These are phyloP conservation scores for Heterodera schachtii DNA, from an alignment of 1,140 invertebrate genomes.

Conservation along the genomic window DNA sequence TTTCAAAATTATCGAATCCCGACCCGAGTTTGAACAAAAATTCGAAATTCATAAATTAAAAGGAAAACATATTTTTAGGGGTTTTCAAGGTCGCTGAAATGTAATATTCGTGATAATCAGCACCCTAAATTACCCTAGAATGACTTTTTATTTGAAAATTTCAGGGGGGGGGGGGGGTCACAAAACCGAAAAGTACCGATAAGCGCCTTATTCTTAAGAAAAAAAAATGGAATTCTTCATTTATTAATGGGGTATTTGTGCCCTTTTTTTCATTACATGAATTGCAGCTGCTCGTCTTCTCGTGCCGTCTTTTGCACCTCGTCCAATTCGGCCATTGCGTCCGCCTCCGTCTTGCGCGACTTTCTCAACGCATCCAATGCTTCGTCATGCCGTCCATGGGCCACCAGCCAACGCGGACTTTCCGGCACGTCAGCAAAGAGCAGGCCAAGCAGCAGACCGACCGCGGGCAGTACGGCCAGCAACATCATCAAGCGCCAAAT, in stretches of 20 bases:
- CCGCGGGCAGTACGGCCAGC: conserved; percentile 7
- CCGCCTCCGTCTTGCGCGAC: conserved; percentile 11
- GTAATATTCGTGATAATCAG: no score
- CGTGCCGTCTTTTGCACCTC: conserved; percentile 10
- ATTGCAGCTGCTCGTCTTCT: conserved; percentile 4
- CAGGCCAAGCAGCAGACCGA: conserved; percentile 19
- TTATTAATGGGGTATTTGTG: neutral
- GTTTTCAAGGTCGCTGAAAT: no score
- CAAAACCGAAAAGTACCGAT: no score
- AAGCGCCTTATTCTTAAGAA: no score
- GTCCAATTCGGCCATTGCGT: conserved; percentile 10
- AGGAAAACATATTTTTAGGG: no score
- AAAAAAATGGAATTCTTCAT: neutral
- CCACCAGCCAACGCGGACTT: conserved; percentile 23
- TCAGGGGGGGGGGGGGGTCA: no score
- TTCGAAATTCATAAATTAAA: no score
- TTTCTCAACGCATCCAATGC: conserved; percentile 9
- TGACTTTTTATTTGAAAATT: no score
- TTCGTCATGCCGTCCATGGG: conserved; percentile 6
- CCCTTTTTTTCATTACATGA: conserved; percentile 13
- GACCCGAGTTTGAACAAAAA: no score
- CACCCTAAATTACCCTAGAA: no score
- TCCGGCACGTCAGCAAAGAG: conserved; percentile 14
- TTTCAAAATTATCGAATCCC: no score
- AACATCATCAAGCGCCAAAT: conserved; percentile 29